Evolutionary conservation across 2,888 invertebrate species (phyloP), one percentile per base, ranked within the genome.

Genomic region (Sarcophaga caerulescens): DNA sequence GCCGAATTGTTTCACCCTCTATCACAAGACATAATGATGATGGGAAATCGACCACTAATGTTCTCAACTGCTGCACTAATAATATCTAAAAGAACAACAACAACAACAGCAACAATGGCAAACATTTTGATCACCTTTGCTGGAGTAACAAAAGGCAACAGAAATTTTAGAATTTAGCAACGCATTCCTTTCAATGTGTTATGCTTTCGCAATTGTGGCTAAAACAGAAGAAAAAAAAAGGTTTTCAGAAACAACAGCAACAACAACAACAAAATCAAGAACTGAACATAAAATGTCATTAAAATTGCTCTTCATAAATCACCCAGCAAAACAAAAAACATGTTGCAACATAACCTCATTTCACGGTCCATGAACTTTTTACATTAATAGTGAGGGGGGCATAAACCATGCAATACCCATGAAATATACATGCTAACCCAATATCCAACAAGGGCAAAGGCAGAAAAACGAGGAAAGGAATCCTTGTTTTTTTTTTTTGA

Each of bases 301-400:
- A 91, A 91, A 91, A 92, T 90, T 90, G 91, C 90, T 90, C 91
- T 91, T 91, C 92, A 92, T 92, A 92, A 92, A 91, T 89, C 89
- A 91, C 89, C 87, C 88, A 81, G 52, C 35, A 76, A 76, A 60
- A 60, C 8, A 60, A 25, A 65, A 74, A 78, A 88, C 88, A 89
- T 89, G 88, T 88, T 89, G 88, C 89, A 88, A 90, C 89, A 90
- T 90, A 91, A 91, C 90, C 91, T 91, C 90, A 90, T 92, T 92
- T 92, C 91, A 91, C 89, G 92, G 90, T 91, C 90, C 90, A 92
- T 91, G 90, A 90, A 90, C 89, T 89, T 84, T 17, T 81, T 87
- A 81, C 79, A 81, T 84, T 81, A 81, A 84, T 76, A 78, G 17
- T 65, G 65, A 52, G 52, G 3, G 2, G 35, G 14, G 0, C 4